These are phyloP conservation scores for Papilio elwesi DNA, from an alignment of 2,888 invertebrate species.

Conservation along the genomic window DNA sequence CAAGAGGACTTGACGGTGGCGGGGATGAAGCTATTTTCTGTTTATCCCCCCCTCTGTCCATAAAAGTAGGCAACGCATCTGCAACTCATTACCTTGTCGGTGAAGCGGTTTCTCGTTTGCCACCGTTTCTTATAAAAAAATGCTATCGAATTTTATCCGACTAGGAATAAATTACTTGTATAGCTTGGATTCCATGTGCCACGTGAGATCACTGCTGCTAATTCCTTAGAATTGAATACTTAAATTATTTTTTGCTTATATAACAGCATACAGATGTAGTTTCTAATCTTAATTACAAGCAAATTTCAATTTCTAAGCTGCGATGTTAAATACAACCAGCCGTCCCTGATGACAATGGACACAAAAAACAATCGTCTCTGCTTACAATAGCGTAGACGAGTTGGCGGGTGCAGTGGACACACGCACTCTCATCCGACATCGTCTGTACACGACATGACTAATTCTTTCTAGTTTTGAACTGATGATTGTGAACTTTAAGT, in stretches of 20 bases:
- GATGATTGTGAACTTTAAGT: not conserved
- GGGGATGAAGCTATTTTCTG: too few species aligned
- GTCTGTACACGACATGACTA: not conserved
- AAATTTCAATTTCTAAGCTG: conserved; percentile 10
- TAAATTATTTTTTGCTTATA: not conserved
- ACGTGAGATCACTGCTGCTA: too few species aligned
- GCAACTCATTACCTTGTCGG: too few species aligned
- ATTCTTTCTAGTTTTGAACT: not conserved
- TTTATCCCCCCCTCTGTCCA: too few species aligned
- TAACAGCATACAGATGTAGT: not conserved
- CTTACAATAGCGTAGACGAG: conserved; percentile 12
- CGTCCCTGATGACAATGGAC: conserved; percentile 13
- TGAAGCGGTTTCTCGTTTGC: too few species aligned
- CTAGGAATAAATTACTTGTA: too few species aligned
- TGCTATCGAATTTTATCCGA: too few species aligned
- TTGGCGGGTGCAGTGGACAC: not conserved
- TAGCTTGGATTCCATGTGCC: too few species aligned
- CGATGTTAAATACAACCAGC: conserved; percentile 13
- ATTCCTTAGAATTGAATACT: too few species aligned
- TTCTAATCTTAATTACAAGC: not conserved
- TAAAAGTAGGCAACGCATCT: too few species aligned
- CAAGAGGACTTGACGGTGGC: too few species aligned
- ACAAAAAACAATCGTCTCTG: conserved; percentile 17
- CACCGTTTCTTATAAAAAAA: too few species aligned
- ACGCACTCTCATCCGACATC: conserved; percentile 7